Percentiles rank a stretch among this genome's conserved stretches.
phyloP scores from a whole-genome alignment of 2,113 vertebrate genomes.

The Mormoops blainvillei region DNA sequence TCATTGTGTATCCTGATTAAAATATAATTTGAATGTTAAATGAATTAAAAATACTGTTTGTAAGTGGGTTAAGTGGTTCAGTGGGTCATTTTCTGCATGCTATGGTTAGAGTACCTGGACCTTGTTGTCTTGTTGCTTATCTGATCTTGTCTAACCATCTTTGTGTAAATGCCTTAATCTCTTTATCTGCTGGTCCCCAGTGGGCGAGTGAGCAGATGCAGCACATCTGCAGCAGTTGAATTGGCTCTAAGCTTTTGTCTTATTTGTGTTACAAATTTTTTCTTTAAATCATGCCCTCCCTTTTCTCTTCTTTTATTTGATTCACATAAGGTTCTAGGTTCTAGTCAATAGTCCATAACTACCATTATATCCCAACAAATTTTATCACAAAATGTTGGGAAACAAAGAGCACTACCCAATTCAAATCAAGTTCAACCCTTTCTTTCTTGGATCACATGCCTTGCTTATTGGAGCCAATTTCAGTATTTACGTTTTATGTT shows the following conservation, averaged over 20 bases:
- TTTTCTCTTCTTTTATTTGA: background rate
- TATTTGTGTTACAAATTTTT: constrained; percentile 52
- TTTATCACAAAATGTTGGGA: background rate
- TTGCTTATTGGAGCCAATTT: constrained; percentile 29
- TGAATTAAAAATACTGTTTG: background rate
- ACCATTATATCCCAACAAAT: background rate
- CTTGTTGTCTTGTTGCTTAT: constrained; percentile 19
- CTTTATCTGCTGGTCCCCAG: constrained; percentile 55
- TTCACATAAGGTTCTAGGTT: background rate
- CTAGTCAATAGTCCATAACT: background rate
- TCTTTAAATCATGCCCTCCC: background rate
- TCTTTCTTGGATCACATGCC: constrained; percentile 6
- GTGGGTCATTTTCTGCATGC: background rate
- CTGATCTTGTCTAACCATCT: constrained; percentile 46
- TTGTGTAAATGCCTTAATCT: constrained; percentile 57
- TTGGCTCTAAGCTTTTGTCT: constrained; percentile 41
- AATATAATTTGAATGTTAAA: background rate
- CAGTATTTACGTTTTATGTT: constrained; percentile 22
- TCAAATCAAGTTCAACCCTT: background rate
- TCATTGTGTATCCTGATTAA: background rate
- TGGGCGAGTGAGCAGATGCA: constrained; percentile 69
- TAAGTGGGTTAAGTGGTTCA: background rate
- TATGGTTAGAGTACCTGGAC: background rate
- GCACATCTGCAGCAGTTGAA: constrained; percentile 60
- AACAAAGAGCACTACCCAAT: background rate